Evolutionary conservation across 2,888 invertebrate genomes (phyloP).

Genomic region (Carabus problematicus): DNA sequence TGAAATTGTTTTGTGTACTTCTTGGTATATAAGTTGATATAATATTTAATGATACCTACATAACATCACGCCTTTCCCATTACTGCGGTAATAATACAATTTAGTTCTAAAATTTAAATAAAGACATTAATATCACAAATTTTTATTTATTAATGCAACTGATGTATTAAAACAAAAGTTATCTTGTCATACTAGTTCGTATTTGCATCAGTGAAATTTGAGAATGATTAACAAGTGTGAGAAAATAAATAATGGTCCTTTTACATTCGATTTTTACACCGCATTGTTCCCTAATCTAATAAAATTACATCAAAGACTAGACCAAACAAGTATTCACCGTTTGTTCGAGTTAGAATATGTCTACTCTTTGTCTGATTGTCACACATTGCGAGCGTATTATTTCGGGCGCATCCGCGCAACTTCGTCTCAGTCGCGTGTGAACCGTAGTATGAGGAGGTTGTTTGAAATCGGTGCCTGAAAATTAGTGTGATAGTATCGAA

Average conservation of each 20-base stretch:
- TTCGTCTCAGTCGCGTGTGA: slow-evolving; percentile 24
- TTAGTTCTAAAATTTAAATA: too few species aligned
- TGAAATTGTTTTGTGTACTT: background rate
- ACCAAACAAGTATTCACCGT: slow-evolving; percentile 2
- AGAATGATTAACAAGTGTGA: slow-evolving; percentile 5
- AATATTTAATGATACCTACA: background rate
- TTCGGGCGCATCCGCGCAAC: slow-evolving; percentile 10
- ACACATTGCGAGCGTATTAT: slow-evolving; percentile 18
- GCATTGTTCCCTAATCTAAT: slow-evolving; percentile 38
- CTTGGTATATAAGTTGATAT: background rate
- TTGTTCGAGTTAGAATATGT: slow-evolving; percentile 23
- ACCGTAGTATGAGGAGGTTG: slow-evolving; percentile 31
- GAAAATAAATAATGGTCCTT: slow-evolving; percentile 22
- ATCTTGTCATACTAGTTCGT: too few species aligned
- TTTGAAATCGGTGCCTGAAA: slow-evolving; percentile 27
- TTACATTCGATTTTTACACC: slow-evolving; percentile 29
- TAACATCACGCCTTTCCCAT: too few species aligned
- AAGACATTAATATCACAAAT: too few species aligned
- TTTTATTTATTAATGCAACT: too few species aligned
- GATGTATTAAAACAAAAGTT: too few species aligned
- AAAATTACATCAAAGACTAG: slow-evolving; percentile 29
- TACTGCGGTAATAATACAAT: too few species aligned
- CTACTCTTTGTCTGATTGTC: background rate
- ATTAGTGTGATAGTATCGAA: slow-evolving; percentile 29
- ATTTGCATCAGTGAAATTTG: too few species aligned